Conservation (phyloP, 2,113 vertebrate genomes). For the Fregata magnificens region DNA sequence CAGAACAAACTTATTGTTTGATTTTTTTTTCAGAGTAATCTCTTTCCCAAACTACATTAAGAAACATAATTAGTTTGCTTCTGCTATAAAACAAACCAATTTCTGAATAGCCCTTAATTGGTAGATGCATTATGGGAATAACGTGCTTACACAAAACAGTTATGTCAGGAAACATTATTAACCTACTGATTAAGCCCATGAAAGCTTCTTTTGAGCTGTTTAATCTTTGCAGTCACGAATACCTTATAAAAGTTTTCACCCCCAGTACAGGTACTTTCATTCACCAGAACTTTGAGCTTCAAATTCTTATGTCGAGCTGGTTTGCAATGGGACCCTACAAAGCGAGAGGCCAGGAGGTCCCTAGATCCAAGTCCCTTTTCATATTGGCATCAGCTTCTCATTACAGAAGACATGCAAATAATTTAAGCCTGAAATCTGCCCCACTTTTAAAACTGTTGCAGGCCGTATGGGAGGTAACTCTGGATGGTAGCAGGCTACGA, state of each 20-base stretch:
- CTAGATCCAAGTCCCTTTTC: neutral
- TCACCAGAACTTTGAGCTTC: neutral
- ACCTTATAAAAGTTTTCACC: neutral
- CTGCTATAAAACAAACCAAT: conserved; percentile 11
- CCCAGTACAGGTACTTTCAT: neutral
- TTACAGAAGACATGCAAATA: neutral
- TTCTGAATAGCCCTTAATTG: neutral
- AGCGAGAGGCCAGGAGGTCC: neutral
- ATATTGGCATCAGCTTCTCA: neutral
- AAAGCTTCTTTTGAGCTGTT: neutral
- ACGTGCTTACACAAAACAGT: neutral
- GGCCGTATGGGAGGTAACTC: neutral
- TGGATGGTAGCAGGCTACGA: neutral
- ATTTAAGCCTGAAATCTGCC: neutral
- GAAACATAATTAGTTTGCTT: conserved; percentile 10
- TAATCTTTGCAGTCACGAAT: neutral
- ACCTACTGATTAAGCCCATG: neutral
- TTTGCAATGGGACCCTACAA: neutral
- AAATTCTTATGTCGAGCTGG: neutral
- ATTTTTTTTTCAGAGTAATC: neutral
- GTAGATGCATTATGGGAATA: neutral
- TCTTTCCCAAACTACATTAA: neutral
- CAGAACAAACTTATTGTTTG: neutral
- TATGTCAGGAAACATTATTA: neutral
- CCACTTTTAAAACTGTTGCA: neutral